A percentile compares a stretch with the other conserved stretches of the same genome.
Evolutionary conservation across 2,797 vertebrate species (phyloP).

Genomic region (Distichodus sexfasciatus): DNA sequence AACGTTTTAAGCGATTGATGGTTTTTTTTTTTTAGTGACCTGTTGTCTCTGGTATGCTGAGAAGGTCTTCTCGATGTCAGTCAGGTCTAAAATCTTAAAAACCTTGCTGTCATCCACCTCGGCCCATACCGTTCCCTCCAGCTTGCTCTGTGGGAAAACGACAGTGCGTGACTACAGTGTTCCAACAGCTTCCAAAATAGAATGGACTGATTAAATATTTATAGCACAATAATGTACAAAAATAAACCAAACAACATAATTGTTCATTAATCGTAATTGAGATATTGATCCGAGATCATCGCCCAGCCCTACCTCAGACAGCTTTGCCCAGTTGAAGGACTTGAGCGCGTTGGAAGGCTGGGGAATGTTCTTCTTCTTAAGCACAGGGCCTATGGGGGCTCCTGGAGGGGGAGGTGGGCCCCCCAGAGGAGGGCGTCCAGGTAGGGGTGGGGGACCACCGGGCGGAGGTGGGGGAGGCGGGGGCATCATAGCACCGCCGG

Average conservation of each 20-base stretch:
- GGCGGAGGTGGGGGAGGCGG: slow-evolving; percentile 79
- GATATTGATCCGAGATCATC: too few species aligned
- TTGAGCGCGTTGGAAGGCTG: slow-evolving; percentile 92
- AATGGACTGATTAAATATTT: too few species aligned
- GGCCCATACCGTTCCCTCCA: slow-evolving; percentile 91
- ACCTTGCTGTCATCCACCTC: slow-evolving; percentile 90
- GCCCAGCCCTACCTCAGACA: slow-evolving; percentile 87
- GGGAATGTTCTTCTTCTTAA: slow-evolving; percentile 93
- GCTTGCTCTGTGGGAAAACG: slow-evolving; percentile 82
- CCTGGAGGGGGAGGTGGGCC: slow-evolving; percentile 85
- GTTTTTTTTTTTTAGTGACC: slow-evolving; percentile 68
- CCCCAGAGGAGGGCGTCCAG: slow-evolving; percentile 77
- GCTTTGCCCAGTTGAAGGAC: slow-evolving; percentile 98
- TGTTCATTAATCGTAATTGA: too few species aligned
- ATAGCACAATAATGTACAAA: too few species aligned
- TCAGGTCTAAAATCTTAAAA: slow-evolving; percentile 92
- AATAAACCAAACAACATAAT: background rate
- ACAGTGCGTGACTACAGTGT: background rate
- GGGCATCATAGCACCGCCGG: slow-evolving; percentile 53
- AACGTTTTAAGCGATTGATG: background rate
- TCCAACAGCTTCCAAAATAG: too few species aligned
- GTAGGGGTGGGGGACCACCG: slow-evolving; percentile 83
- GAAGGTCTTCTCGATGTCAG: slow-evolving; percentile 95
- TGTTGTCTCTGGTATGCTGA: slow-evolving; percentile 99
- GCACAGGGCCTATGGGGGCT: slow-evolving; percentile 77